Evolutionary conservation across 2,888 invertebrate genomes (phyloP).

Genomic region (Mactromeris polynyma): DNA sequence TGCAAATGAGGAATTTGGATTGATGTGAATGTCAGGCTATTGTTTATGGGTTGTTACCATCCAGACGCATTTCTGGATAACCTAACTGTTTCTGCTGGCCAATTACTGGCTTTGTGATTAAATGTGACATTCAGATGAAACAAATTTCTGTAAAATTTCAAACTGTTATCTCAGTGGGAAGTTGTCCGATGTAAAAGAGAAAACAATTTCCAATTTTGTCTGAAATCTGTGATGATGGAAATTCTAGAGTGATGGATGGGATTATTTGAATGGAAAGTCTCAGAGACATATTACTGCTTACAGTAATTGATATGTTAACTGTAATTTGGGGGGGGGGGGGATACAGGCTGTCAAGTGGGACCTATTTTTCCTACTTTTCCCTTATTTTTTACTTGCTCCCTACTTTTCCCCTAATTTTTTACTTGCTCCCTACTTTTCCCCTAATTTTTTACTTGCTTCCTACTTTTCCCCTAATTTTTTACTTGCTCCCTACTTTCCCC

Average conservation of each 20-base stretch:
- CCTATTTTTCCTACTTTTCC: no score
- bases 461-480: no score
- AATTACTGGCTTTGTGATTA: not conserved
- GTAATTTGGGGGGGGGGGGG: no score
- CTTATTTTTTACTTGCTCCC: no score
- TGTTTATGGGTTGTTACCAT: not conserved
- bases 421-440: no score
- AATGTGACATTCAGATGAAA: slow-evolving; percentile 5
- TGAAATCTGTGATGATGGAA: not conserved
- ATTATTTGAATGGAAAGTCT: no score
- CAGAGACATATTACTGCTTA: no score
- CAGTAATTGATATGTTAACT: no score
- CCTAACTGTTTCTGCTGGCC: not conserved
- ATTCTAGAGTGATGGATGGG: not conserved
- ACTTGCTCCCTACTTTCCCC: no score
- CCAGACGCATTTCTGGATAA: not conserved
- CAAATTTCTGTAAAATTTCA: not conserved
- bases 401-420: no score
- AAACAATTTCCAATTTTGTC: not conserved
- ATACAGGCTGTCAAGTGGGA: no score
- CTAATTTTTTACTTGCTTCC: no score
- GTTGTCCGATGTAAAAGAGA: not conserved
- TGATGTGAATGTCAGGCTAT: not conserved
- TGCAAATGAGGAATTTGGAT: not conserved
- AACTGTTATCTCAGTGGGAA: not conserved